A percentile compares a stretch with the other conserved stretches of the same genome.
These are phyloP conservation scores for Elgonia sp. DNA, from an alignment of 2,888 invertebrate genomes.

Conservation along the genomic window DNA sequence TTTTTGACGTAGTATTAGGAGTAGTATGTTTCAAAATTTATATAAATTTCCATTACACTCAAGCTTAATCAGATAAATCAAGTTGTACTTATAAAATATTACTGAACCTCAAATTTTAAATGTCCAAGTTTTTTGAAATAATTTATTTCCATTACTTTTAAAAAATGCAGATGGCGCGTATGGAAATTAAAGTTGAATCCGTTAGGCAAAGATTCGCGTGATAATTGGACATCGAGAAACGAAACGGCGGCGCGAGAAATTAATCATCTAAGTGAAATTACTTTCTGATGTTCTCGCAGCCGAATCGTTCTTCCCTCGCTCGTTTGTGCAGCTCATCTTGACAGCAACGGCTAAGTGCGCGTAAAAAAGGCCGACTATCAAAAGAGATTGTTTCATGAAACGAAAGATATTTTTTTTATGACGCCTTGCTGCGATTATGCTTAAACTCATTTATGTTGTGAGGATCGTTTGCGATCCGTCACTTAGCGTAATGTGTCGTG, in stretches of 20 bases:
- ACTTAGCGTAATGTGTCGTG: slow-evolving; percentile 58
- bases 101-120: too few species aligned
- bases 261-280: slow-evolving; percentile 58
- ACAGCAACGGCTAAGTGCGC: slow-evolving; percentile 21
- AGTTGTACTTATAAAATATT: too few species aligned
- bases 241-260: slow-evolving; percentile 34
- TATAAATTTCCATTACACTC: too few species aligned
- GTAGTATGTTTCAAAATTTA: too few species aligned
- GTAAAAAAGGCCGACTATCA: slow-evolving; percentile 44
- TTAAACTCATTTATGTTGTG: slow-evolving; percentile 53
- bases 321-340: slow-evolving; percentile 48
- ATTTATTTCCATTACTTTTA: too few species aligned
- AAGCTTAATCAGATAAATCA: too few species aligned
- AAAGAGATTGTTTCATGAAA: slow-evolving; percentile 37
- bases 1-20: too few species aligned
- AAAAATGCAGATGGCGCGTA: neutral
- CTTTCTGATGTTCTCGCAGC: slow-evolving; percentile 43
- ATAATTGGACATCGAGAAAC: slow-evolving; percentile 51
- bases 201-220: slow-evolving; percentile 34
- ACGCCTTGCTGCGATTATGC: slow-evolving; percentile 20
- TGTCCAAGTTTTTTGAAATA: too few species aligned
- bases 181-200: slow-evolving; percentile 36
- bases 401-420: slow-evolving; percentile 24
- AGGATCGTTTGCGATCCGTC: slow-evolving; percentile 59
- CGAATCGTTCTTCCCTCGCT: slow-evolving; percentile 4